Evolutionary conservation across 2,113 vertebrate genomes (phyloP), one percentile per base, ranked within the genome.

Genomic region (Anoplopoma fimbria): DNA sequence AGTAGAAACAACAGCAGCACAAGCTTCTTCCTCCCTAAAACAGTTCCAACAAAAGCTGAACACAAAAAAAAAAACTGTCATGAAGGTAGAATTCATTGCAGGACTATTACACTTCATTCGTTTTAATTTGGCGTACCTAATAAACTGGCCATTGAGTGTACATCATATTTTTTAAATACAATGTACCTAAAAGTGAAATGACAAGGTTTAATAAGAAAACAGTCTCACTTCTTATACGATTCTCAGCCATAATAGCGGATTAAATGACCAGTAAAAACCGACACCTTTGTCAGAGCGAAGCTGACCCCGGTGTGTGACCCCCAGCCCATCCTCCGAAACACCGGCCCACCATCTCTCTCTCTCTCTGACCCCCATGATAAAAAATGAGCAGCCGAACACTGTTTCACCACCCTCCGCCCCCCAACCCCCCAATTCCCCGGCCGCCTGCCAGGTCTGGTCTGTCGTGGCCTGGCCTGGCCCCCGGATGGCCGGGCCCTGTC

Each of bases 381-480:
- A 79, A 88, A 89, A 89, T 61, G 84, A 88, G 87, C 91, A 90
- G 15, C 72, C 90, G 86, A 83, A 89, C 87, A 81, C 79, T 51
- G 42, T 47, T 38, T 21, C 21, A 6, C 36, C 36, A n/a, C 36
- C 36, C 36, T 9, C 47, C 1, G 31, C 69, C 9, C 27, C 57
- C 25, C 23, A 4, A 23, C 55, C 19, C 61, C 42, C 42, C 21
- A 5, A 0, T 9, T 36, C 25, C 83, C 85, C 47, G 6, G 31
- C 74, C 12, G 82, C 68, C 85, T 70, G 81, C 79, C 76, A 68
- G 83, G 74, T 84, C 84, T 71, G 70, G 79, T 74, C 88, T 79
- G 81, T 6, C 33, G 83, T 69, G 90, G 75, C 82, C 83, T 62
- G 33, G 55, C 75, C 49, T 71, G 88, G 76, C 75, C 86, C 86